These are phyloP conservation scores for Tragelaphus imberbis DNA, from an alignment of 2,113 vertebrate species.

Conservation along the genomic window DNA sequence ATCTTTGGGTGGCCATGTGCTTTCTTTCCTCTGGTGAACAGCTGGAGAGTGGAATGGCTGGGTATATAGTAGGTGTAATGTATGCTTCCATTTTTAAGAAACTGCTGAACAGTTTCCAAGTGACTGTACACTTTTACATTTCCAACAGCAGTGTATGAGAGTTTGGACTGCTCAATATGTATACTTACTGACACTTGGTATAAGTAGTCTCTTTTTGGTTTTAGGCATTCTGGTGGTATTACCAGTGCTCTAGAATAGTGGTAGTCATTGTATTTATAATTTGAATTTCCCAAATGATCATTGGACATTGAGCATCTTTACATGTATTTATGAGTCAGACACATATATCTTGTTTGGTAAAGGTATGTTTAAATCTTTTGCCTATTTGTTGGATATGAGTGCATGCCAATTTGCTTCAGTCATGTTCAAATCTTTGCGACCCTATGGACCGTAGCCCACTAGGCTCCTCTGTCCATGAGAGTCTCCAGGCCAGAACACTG, in stretches of 20 bases:
- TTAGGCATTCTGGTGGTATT: background rate
- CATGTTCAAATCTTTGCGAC: background rate
- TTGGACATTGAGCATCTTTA: background rate
- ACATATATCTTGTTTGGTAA: background rate
- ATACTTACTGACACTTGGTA: background rate
- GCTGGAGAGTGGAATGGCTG: background rate
- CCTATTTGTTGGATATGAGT: background rate
- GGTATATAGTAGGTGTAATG: background rate
- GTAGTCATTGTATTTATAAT: background rate
- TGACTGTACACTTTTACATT: background rate
- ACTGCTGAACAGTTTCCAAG: background rate
- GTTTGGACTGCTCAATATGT: background rate
- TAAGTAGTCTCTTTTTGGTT: background rate
- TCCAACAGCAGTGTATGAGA: background rate
- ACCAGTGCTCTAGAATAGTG: background rate
- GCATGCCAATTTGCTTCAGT: background rate
- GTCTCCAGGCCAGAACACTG: background rate
- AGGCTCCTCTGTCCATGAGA: background rate
- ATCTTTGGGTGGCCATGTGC: background rate
- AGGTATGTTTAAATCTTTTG: background rate
- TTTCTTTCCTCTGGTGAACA: background rate
- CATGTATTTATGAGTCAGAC: background rate
- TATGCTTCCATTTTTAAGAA: conserved; percentile 7
- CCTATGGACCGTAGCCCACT: background rate
- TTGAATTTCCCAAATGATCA: background rate